These are phyloP conservation scores for Congeria kusceri DNA, from an alignment of 2,888 invertebrate genomes.

Conservation along the genomic window DNA sequence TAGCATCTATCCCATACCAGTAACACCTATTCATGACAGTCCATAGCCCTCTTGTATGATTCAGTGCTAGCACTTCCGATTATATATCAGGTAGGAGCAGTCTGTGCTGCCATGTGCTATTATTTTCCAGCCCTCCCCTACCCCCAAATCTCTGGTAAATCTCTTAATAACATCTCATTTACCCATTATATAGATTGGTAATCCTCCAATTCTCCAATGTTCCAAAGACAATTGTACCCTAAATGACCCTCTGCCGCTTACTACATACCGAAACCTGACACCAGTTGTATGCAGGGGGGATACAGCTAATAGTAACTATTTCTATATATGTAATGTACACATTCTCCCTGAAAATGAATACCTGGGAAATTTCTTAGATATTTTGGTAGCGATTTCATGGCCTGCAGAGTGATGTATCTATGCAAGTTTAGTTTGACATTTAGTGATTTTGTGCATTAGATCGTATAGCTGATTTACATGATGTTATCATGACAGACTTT, in stretches of 20 bases:
- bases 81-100: neutral
- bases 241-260: slow-evolving; percentile 23
- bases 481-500: too few relatives aligned
- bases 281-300: slow-evolving; percentile 16
- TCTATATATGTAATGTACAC: slow-evolving; percentile 59
- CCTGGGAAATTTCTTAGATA: too few relatives aligned
- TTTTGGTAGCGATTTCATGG: too few relatives aligned
- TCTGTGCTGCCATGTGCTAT: neutral
- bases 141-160: neutral
- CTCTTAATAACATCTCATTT: too few relatives aligned
- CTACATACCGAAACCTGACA: slow-evolving; percentile 39
- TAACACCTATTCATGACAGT: too few relatives aligned
- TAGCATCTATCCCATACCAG: too few relatives aligned
- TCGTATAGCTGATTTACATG: too few relatives aligned
- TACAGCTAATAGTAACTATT: slow-evolving; percentile 36
- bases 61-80: neutral
- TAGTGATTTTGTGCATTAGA: too few relatives aligned
- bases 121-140: neutral
- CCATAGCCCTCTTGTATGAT: neutral
- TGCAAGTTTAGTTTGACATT: too few relatives aligned
- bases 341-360: slow-evolving; percentile 5
- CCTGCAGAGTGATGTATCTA: too few relatives aligned
- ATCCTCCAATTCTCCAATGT: too few relatives aligned
- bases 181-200: too few relatives aligned
- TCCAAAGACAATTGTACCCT: slow-evolving; percentile 13